phyloP scores from a whole-genome alignment of 1,140 invertebrate species.

The Hydropsyche tenuis region DNA sequence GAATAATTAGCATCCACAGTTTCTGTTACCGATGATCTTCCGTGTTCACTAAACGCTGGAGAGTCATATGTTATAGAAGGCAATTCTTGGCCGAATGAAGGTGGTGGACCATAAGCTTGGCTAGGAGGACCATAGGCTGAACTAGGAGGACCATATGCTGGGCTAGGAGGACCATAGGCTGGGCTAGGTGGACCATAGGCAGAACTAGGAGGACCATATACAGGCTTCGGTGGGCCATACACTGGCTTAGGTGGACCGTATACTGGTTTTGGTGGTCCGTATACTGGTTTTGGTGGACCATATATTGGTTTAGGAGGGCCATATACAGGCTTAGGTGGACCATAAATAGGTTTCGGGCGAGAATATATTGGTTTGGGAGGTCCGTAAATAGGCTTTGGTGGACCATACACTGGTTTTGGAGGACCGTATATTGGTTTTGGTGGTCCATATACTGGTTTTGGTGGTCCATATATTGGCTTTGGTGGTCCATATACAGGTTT shows the following conservation, averaged over 20 bases:
- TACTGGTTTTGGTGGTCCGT: conserved; percentile 9
- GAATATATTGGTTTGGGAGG: conserved; percentile 2
- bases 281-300: background rate
- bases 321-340: conserved; percentile 18
- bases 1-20: no score
- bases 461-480: background rate
- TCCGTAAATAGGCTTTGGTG: background rate
- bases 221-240: background rate
- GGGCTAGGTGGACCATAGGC: conserved; percentile 18
- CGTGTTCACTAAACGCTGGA: no score
- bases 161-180: no score
- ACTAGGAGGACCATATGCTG: conserved; percentile 1
- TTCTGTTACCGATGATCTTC: no score
- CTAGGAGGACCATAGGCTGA: no score
- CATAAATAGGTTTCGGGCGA: no score
- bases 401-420: conserved; percentile 5
- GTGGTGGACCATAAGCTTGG: conserved; percentile 23
- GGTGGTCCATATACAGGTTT: background rate
- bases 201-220: background rate
- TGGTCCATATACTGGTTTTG: conserved; percentile 16
- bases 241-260: background rate
- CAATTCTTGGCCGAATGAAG: background rate
- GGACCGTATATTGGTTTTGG: conserved; percentile 11
- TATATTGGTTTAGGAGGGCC: conserved; percentile 8
- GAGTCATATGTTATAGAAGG: background rate